A percentile compares a stretch with the other conserved stretches of the same genome.
phyloP scores from a whole-genome alignment of 2,888 invertebrate species.

The Eilema depressum region DNA sequence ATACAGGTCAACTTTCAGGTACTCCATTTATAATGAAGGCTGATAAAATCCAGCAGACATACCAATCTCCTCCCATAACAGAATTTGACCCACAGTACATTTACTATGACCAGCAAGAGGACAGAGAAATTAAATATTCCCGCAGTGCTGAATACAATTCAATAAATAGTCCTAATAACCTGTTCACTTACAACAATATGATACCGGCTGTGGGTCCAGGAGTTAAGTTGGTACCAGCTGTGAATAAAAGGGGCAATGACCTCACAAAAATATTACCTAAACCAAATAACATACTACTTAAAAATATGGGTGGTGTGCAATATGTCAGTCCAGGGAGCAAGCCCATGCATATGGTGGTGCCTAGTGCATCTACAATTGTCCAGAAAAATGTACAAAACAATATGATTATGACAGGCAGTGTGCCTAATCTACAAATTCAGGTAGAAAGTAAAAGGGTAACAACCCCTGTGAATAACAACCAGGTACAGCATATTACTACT shows the following conservation, averaged over 20 bases:
- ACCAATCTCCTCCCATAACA: slow-evolving; percentile 57
- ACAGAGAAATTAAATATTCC: slow-evolving; percentile 80
- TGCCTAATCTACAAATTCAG: slow-evolving; percentile 64
- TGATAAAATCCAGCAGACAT: slow-evolving; percentile 74
- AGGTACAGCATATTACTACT: slow-evolving; percentile 70
- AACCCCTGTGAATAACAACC: slow-evolving; percentile 64
- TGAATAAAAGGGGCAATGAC: slow-evolving; percentile 66
- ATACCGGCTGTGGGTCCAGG: slow-evolving; percentile 61
- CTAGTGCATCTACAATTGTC: slow-evolving; percentile 74
- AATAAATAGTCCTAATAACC: slow-evolving; percentile 63
- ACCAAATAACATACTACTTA: slow-evolving; percentile 76
- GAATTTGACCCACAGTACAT: slow-evolving; percentile 74
- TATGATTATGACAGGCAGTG: slow-evolving; percentile 75
- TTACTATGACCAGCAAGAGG: slow-evolving; percentile 77
- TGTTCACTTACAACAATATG: slow-evolving; percentile 48
- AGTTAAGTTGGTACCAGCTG: slow-evolving; percentile 61
- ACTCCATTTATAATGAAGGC: slow-evolving; percentile 67
- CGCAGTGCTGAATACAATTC: slow-evolving; percentile 78
- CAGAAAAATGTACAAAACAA: slow-evolving; percentile 81
- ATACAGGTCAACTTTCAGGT: slow-evolving; percentile 60
- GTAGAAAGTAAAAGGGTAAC: slow-evolving; percentile 66
- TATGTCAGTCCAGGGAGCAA: slow-evolving; percentile 72
- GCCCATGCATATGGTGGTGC: slow-evolving; percentile 75
- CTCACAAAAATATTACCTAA: slow-evolving; percentile 75
- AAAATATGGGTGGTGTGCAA: slow-evolving; percentile 73